These are phyloP conservation scores for Cricetomys ansorgei DNA, from an alignment of 2,113 vertebrate species.

Conservation along the genomic window DNA sequence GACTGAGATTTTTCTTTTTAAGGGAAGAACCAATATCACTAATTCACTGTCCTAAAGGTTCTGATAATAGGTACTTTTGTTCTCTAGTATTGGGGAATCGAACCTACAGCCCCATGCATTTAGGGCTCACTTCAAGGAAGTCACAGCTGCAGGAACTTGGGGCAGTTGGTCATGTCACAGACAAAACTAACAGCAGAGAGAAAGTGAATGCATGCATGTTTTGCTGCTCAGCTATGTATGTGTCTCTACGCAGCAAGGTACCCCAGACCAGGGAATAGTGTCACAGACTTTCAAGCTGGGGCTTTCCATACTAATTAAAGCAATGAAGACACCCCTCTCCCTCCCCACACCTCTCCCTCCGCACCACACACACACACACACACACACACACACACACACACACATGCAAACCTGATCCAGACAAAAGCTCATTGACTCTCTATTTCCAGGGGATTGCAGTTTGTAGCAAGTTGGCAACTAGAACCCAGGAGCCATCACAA, in stretches of 20 bases:
- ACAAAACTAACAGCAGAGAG: neutral
- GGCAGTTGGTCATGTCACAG: neutral
- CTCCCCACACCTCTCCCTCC: too few relatives aligned
- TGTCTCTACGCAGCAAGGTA: neutral
- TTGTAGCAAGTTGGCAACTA: neutral
- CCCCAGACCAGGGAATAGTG: neutral
- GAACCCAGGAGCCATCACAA: neutral
- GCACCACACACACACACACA: too few relatives aligned
- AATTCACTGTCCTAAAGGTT: too few relatives aligned
- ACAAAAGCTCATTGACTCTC: neutral
- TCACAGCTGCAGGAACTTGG: neutral
- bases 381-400: too few relatives aligned
- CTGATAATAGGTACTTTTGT: too few relatives aligned
- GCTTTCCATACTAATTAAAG: neutral
- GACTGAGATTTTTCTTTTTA: too few relatives aligned
- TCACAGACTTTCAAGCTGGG: neutral
- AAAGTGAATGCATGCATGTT: too few relatives aligned
- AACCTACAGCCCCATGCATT: too few relatives aligned
- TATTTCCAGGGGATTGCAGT: neutral
- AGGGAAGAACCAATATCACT: too few relatives aligned
- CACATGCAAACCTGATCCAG: neutral
- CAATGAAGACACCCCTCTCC: neutral
- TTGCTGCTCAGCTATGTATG: too few relatives aligned
- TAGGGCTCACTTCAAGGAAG: too few relatives aligned
- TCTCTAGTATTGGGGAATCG: too few relatives aligned